phyloP scores from a whole-genome alignment of 2,797 vertebrate species.

The Lutjanus argentimaculatus region DNA sequence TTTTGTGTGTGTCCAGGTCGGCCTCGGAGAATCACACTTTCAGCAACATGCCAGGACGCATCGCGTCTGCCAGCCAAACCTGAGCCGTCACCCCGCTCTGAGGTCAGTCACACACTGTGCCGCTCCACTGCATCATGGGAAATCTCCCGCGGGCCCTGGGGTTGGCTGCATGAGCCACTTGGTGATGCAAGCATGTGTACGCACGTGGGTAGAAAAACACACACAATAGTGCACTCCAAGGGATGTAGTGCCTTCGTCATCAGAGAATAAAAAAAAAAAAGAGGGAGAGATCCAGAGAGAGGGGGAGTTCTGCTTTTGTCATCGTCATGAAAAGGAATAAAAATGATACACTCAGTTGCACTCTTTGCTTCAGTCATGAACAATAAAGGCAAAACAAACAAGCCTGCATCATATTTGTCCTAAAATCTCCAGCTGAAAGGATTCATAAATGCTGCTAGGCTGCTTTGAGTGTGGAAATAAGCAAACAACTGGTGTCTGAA shows the following conservation, averaged over 20 bases:
- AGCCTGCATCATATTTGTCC: slow-evolving; percentile 45
- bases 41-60: slow-evolving; percentile 78
- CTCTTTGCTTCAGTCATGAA: slow-evolving; percentile 37
- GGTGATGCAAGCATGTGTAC: slow-evolving; percentile 63
- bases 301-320: slow-evolving; percentile 45
- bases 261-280: slow-evolving; percentile 9
- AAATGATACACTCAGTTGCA: slow-evolving; percentile 39
- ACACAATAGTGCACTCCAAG: slow-evolving; percentile 33
- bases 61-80: slow-evolving; percentile 76
- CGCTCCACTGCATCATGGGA: slow-evolving; percentile 77
- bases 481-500: slow-evolving; percentile 59
- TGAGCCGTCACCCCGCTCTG: slow-evolving; percentile 55
- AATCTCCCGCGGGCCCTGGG: slow-evolving; percentile 63
- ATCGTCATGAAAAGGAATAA: slow-evolving; percentile 43
- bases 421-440: slow-evolving; percentile 44
- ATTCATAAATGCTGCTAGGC: slow-evolving; percentile 33
- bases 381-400: slow-evolving; percentile 53
- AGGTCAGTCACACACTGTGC: slow-evolving; percentile 78
- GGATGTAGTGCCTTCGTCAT: slow-evolving; percentile 56
- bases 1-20: slow-evolving; percentile 44
- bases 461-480: slow-evolving; percentile 54
- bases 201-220: slow-evolving; percentile 45
- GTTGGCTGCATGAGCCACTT: slow-evolving; percentile 63
- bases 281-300: background rate
- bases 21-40: slow-evolving; percentile 78